These are phyloP conservation scores for Thecocarcelia acutangulata DNA, from an alignment of 2,888 invertebrate genomes.

Conservation along the genomic window DNA sequence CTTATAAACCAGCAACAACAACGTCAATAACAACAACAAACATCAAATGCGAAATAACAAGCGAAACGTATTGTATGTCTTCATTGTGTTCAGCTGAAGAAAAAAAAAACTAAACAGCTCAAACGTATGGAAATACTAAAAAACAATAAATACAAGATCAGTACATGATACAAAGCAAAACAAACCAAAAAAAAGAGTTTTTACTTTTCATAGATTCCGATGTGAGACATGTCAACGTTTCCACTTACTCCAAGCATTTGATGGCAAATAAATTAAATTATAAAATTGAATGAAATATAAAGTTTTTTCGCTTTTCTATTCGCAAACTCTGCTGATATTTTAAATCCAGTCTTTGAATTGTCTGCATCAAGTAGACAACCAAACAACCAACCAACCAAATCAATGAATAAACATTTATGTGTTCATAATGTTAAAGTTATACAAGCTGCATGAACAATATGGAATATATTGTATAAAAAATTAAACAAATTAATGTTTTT, in stretches of 20 bases:
- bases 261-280: constrained; percentile 68
- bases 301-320: constrained; percentile 2
- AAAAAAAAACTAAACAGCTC: not conserved
- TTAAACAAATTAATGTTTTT: constrained; percentile 41
- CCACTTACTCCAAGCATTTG: constrained; percentile 41
- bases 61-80: constrained; percentile 55
- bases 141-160: constrained; percentile 40
- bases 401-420: constrained; percentile 38
- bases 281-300: constrained; percentile 58
- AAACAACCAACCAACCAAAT: constrained; percentile 3
- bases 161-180: constrained; percentile 10
- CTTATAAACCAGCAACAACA: constrained; percentile 28
- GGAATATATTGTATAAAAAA: not conserved
- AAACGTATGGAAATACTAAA: constrained; percentile 2
- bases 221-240: constrained; percentile 64
- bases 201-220: constrained; percentile 33
- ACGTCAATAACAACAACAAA: constrained; percentile 1
- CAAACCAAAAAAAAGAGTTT: constrained; percentile 35
- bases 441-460: constrained; percentile 7
- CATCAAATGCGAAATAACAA: constrained; percentile 36
- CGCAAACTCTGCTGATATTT: constrained; percentile 20
- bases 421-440: constrained; percentile 40
- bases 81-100: constrained; percentile 33
- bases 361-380: not conserved
- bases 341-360: not conserved